Conservation (phyloP, 2,797 vertebrate species). For the Propithecus deckenii region DNA sequence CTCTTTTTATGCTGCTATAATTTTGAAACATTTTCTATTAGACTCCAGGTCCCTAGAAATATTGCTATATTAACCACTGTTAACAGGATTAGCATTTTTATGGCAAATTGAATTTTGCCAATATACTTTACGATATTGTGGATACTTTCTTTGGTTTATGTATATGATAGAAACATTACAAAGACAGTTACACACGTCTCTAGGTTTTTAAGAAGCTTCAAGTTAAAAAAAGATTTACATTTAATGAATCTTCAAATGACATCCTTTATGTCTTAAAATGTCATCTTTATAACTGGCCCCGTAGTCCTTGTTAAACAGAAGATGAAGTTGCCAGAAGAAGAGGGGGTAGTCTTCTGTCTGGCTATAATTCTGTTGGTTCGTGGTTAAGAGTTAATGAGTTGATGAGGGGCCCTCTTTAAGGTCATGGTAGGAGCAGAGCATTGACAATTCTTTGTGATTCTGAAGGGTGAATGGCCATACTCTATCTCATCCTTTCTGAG, state of each 20-base stretch:
- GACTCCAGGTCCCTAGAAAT: neutral
- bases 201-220: constrained; percentile 18
- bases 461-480: neutral
- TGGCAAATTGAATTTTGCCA: neutral
- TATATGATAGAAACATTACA: neutral
- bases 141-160: neutral
- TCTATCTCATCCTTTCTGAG: neutral
- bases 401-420: neutral
- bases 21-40: constrained; percentile 42
- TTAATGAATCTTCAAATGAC: neutral
- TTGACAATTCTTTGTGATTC: neutral
- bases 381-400: too few species aligned
- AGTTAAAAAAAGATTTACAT: neutral
- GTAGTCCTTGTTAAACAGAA: neutral
- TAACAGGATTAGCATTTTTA: neutral
- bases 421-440: neutral
- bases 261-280: neutral
- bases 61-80: neutral
- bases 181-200: neutral
- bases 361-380: neutral
- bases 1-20: neutral
- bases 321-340: neutral
- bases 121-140: neutral
- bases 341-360: neutral
- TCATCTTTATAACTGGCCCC: neutral